A percentile compares a stretch with the other conserved stretches of the same genome.
Conservation (phyloP, 2,797 vertebrate genomes). For the Ctenosaura bakeri region DNA sequence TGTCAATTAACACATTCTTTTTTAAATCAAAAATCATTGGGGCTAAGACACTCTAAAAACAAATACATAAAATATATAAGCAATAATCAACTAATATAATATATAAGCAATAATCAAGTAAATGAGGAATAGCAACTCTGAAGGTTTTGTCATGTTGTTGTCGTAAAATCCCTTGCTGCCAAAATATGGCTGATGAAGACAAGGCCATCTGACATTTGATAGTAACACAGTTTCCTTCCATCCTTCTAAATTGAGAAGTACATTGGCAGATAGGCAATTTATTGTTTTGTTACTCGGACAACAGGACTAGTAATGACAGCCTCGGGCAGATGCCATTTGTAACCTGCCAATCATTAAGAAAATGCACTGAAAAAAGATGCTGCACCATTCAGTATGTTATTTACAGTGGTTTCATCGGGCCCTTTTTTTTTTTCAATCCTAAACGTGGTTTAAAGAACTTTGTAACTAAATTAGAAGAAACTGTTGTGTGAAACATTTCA, state of each 20-base stretch:
- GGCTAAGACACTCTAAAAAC: conserved; percentile 53
- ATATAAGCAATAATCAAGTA: conserved; percentile 55
- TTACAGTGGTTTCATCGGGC: background rate
- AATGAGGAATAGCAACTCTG: conserved; percentile 25
- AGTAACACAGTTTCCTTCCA: conserved; percentile 53
- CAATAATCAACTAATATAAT: conserved; percentile 52
- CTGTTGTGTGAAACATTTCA: background rate
- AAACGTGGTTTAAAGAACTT: background rate
- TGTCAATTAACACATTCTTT: conserved; percentile 49
- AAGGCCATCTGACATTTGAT: conserved; percentile 42
- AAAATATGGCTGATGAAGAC: conserved; percentile 50
- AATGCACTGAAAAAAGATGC: conserved; percentile 52
- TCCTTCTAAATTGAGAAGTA: conserved; percentile 60
- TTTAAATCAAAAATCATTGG: conserved; percentile 49
- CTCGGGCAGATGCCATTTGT: conserved; percentile 56
- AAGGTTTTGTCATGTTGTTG: conserved; percentile 35
- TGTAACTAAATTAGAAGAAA: conserved; percentile 1
- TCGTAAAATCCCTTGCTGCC: conserved; percentile 33
- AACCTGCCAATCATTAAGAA: conserved; percentile 58
- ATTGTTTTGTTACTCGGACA: conserved; percentile 73
- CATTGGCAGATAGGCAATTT: conserved; percentile 59
- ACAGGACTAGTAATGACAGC: conserved; percentile 60
- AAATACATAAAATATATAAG: conserved; percentile 60
- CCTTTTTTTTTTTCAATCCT: background rate
- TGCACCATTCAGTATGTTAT: background rate